Base-by-base conservation (phyloP, 2,888 invertebrate species). In the Stenodema calcarata region DNA sequence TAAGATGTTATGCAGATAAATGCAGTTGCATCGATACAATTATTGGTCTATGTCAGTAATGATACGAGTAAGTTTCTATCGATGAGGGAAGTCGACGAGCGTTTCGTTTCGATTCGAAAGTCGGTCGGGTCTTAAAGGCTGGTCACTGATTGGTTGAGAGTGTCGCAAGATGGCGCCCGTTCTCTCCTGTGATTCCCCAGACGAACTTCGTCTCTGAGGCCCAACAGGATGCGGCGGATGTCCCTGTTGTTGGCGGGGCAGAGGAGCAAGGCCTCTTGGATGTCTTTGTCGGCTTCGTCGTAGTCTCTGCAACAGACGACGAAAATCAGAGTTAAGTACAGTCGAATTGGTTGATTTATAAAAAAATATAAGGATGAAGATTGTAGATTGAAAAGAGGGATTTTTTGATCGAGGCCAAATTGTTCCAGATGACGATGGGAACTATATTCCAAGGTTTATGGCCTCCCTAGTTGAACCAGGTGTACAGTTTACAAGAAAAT, bases 251-350 rank as follows among this genome's bases (percentile, higher is more conserved):
- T 88, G 18, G 94, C 92, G 0, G 96, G 96, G 0, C 95, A 95
- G 18, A 95, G 91, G 44, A 94, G 92, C 35, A 96, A 91, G 0
- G 98, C 98, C 90, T 96, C 94, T 89, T 95, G 94, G 14, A 97
- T 95, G 91, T 98, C 98, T 0, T 94, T 93, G 27, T 97, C 92
- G 0, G 98, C 97, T 82, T 93, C 92, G 89, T 96, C 95, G 35
- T 94, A 93, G 3, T 94, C 92, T 89, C 94, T 94, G 89, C 27
- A 80, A 80, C 54, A 54, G 16, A 30, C 11, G 35, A 35, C 4
- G 35, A 35, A 35, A 35, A 7, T 35, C 7, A 7, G 7, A 7
- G 35, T 2, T 7, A 35, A 7, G 7, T 35, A 4, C 35, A n/a
- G n/a, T n/a, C n/a, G n/a, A n/a, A n/a, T n/a, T n/a, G n/a, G n/a